Conservation (phyloP, 2,797 vertebrate genomes). For the Sphenodon punctatus region DNA sequence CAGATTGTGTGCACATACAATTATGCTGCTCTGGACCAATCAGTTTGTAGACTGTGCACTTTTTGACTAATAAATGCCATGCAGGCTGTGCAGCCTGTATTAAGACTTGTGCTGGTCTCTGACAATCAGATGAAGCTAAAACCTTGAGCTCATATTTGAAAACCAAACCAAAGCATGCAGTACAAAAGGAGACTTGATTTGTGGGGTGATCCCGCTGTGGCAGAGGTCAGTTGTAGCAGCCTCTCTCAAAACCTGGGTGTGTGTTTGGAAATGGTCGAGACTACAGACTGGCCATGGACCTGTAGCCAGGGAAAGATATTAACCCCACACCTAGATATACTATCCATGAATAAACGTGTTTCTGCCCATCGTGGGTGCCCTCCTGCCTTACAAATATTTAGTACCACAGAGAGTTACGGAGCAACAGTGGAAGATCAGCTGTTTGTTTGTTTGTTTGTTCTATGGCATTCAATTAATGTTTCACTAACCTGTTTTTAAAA, state of each 20-base stretch:
- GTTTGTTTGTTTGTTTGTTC: background rate
- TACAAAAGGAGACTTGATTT: background rate
- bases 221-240: background rate
- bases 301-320: background rate
- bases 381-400: background rate
- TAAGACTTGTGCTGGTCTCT: background rate
- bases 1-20: too few relatives aligned
- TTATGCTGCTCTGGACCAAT: background rate
- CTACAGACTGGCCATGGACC: background rate
- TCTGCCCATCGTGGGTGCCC: background rate
- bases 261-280: background rate
- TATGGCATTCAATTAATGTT: background rate
- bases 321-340: background rate
- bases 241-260: background rate
- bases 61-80: too few relatives aligned
- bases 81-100: too few relatives aligned
- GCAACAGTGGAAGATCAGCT: background rate
- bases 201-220: background rate
- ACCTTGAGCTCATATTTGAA: background rate
- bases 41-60: background rate
- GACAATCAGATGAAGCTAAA: background rate
- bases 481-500: too few relatives aligned
- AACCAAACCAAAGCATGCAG: background rate
- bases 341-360: background rate
- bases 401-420: background rate